Percentiles rank a stretch among this genome's conserved stretches.
These are phyloP conservation scores for Andrena flavipes DNA, from an alignment of 2,888 invertebrate genomes.

Conservation along the genomic window DNA sequence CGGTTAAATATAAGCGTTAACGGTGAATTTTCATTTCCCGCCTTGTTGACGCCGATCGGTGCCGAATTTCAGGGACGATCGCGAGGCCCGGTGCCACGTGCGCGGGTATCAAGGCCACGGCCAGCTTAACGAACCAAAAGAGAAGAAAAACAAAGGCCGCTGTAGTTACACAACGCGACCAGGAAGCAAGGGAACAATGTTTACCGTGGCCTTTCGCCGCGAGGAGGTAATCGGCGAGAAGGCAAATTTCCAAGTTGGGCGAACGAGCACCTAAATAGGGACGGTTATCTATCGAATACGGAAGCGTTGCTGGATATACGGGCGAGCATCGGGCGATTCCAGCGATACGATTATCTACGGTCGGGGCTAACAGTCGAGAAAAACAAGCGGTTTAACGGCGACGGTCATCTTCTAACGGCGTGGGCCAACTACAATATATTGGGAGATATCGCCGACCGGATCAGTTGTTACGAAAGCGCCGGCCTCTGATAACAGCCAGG, in stretches of 20 bases:
- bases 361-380: conserved; percentile 19
- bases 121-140: conserved; percentile 26
- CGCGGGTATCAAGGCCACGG: conserved; percentile 66
- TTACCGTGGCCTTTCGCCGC: neutral
- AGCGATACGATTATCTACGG: conserved; percentile 11
- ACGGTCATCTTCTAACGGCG: conserved; percentile 31
- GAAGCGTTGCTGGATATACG: conserved; percentile 1
- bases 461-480: conserved; percentile 50
- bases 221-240: neutral
- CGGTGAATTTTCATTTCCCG: conserved; percentile 65
- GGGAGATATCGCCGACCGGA: conserved; percentile 38
- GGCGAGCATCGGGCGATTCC: neutral
- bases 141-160: conserved; percentile 32
- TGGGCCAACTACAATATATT: conserved; percentile 16
- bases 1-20: conserved; percentile 35
- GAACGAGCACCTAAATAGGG: too few relatives aligned
- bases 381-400: conserved; percentile 27
- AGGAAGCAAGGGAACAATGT: neutral
- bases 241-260: neutral
- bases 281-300: neutral
- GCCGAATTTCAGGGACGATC: conserved; percentile 61
- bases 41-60: conserved; percentile 45
- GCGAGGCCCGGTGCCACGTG: conserved; percentile 64
- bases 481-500: conserved; percentile 37
- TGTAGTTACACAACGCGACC: conserved; percentile 24